A percentile compares a stretch with the other conserved stretches of the same genome.
Conservation (phyloP, 2,888 invertebrate genomes). For the Drosophila koepferae region DNA sequence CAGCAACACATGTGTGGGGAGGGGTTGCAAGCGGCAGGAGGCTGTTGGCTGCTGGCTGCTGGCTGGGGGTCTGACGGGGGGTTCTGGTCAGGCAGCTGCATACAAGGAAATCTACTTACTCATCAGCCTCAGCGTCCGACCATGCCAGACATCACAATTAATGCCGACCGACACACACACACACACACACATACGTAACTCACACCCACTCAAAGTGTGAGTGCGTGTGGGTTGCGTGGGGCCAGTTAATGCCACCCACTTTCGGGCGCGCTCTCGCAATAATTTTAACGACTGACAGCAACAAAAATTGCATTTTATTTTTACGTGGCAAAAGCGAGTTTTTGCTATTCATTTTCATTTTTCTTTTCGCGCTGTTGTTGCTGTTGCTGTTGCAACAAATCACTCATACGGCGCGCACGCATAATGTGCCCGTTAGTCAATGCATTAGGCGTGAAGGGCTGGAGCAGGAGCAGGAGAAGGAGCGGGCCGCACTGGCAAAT, state of each 20-base stretch:
- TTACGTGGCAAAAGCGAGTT: constrained; percentile 46
- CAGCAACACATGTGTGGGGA: constrained; percentile 1
- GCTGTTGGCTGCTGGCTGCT: too few species aligned
- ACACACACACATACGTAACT: constrained; percentile 27
- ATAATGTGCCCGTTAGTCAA: constrained; percentile 73
- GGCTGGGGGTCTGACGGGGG: background rate
- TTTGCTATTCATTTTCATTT: constrained; percentile 41
- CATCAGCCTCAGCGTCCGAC: constrained; percentile 60
- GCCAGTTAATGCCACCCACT: constrained; percentile 76
- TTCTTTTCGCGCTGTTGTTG: constrained; percentile 14
- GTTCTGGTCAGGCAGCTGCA: constrained; percentile 43
- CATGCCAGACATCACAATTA: constrained; percentile 80
- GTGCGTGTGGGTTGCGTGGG: constrained; percentile 4
- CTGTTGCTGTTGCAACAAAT: constrained; percentile 35
- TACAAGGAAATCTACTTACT: constrained; percentile 82
- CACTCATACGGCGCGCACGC: constrained; percentile 54
- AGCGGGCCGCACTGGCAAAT: background rate
- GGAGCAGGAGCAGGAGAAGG: background rate
- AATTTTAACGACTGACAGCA: constrained; percentile 73
- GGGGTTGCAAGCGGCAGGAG: constrained; percentile 13
- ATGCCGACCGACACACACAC: constrained; percentile 61
- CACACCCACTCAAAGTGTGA: constrained; percentile 19
- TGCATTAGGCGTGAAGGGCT: constrained; percentile 65
- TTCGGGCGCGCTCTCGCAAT: constrained; percentile 52
- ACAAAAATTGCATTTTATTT: constrained; percentile 81